A percentile compares a stretch with the other conserved stretches of the same genome.
Evolutionary conservation across 1,140 invertebrate genomes (phyloP).

Genomic region (Drosophila parvula): DNA sequence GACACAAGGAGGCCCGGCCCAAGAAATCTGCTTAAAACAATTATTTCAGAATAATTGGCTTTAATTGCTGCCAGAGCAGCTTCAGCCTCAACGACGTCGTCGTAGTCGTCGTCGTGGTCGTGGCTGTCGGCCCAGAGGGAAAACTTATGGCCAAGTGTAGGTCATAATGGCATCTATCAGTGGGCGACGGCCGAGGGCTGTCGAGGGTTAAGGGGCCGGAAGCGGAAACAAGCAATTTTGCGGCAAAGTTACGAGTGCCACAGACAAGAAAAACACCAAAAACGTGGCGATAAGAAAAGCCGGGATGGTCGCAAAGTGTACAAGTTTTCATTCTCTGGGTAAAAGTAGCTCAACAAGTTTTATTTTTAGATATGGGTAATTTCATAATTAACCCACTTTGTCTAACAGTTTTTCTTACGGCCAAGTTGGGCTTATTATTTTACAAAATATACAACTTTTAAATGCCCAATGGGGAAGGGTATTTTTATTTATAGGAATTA

Average conservation of each 20-base stretch:
- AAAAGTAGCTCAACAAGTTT: constrained; percentile 48
- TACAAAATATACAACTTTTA: neutral
- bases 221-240: constrained; percentile 84
- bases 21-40: constrained; percentile 83
- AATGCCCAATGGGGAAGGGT: neutral
- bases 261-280: constrained; percentile 55
- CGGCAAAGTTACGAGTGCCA: constrained; percentile 78
- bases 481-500: neutral
- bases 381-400: constrained; percentile 29
- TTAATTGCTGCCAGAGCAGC: constrained; percentile 75
- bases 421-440: neutral
- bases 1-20: constrained; percentile 17
- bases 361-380: constrained; percentile 25
- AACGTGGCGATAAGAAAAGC: constrained; percentile 44
- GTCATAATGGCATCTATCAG: constrained; percentile 83
- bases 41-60: constrained; percentile 84
- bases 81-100: constrained; percentile 41
- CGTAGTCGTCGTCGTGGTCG: neutral
- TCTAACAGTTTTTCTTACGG: neutral
- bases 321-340: constrained; percentile 34
- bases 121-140: constrained; percentile 37
- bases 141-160: constrained; percentile 72
- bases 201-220: constrained; percentile 61
- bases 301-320: constrained; percentile 26
- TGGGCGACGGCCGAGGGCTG: constrained; percentile 46